These are phyloP conservation scores for Acanthococcus lagerstroemiae DNA, from an alignment of 2,888 invertebrate species.

Conservation along the genomic window DNA sequence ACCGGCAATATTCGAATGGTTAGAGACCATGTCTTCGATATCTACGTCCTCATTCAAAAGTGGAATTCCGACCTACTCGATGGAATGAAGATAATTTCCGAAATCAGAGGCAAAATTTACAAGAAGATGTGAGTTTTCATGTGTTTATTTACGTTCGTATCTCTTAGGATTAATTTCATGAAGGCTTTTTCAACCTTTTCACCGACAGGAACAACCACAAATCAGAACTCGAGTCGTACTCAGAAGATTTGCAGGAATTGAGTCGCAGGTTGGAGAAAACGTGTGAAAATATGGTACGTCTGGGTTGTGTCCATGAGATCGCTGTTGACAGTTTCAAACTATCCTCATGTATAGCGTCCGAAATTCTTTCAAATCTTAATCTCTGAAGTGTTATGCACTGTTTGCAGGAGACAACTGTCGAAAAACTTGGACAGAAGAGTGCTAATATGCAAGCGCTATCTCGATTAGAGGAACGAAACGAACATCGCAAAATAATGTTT, in stretches of 20 bases:
- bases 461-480: slow-evolving; percentile 11
- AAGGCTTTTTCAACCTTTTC: too few relatives aligned
- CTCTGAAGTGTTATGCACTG: not conserved
- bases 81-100: not conserved
- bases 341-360: too few relatives aligned
- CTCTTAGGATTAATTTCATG: too few relatives aligned
- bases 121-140: not conserved
- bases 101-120: not conserved
- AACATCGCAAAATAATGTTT: not conserved
- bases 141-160: too few relatives aligned
- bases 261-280: not conserved
- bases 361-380: not conserved
- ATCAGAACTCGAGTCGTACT: not conserved
- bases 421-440: slow-evolving; percentile 2
- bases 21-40: slow-evolving; percentile 10
- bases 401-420: slow-evolving; percentile 12
- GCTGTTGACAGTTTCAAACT: too few relatives aligned
- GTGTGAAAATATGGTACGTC: not conserved
- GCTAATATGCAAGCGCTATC: not conserved
- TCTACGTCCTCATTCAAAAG: slow-evolving; percentile 2
- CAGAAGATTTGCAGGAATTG: not conserved
- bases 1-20: slow-evolving; percentile 24
- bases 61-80: slow-evolving; percentile 14
- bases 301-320: too few relatives aligned
- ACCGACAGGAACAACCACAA: not conserved